Conservation (phyloP, 2,113 vertebrate species). For the Eurypyga helias region DNA sequence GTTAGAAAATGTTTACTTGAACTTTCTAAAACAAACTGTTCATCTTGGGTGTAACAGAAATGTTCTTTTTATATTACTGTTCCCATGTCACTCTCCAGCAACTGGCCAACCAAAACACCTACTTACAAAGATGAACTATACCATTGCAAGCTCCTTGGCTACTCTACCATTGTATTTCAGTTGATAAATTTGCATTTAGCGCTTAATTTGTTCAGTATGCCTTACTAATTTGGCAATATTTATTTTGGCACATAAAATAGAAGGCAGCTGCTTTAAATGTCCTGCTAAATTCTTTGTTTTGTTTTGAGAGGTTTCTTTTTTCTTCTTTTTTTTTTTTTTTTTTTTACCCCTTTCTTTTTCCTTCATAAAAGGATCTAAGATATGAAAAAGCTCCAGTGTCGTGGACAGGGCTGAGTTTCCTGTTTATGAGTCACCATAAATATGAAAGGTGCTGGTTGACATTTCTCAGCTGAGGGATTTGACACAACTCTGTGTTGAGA, state of each 20-base stretch:
- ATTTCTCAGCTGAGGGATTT: constrained; percentile 85
- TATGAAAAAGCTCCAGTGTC: constrained; percentile 79
- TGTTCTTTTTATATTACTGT: constrained; percentile 70
- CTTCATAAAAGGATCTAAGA: constrained; percentile 77
- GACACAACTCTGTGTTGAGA: constrained; percentile 71
- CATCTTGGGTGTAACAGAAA: constrained; percentile 80
- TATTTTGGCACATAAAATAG: constrained; percentile 78
- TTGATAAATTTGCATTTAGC: constrained; percentile 82
- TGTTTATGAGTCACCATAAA: constrained; percentile 88
- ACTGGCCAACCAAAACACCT: constrained; percentile 81
- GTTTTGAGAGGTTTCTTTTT: constrained; percentile 32
- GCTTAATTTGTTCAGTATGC: constrained; percentile 85
- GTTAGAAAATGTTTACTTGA: constrained; percentile 78
- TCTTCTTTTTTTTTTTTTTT: background rate
- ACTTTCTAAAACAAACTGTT: constrained; percentile 78
- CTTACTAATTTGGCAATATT: constrained; percentile 83
- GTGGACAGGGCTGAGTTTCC: constrained; percentile 79
- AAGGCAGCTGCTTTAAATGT: constrained; percentile 79
- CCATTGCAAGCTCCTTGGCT: constrained; percentile 68
- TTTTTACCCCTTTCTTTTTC: background rate
- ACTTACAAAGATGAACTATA: constrained; percentile 71
- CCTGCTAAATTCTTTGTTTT: constrained; percentile 71
- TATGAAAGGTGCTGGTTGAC: constrained; percentile 87
- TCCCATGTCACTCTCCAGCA: constrained; percentile 76
- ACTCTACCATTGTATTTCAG: constrained; percentile 74